phyloP scores from a whole-genome alignment of 2,113 vertebrate species.

The Pangasianodon hypophthalmus region DNA sequence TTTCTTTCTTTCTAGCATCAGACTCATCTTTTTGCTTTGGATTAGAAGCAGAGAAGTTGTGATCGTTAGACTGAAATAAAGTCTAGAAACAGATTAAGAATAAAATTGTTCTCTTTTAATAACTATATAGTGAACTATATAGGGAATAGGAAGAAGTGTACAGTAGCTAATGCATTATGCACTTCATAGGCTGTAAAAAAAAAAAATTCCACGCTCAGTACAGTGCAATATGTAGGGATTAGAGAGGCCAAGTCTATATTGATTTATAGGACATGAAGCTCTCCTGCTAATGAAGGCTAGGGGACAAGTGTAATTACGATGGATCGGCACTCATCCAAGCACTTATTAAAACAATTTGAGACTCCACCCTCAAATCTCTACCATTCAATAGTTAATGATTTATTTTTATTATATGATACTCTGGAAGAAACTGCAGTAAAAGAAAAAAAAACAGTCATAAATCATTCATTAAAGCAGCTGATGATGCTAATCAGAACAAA shows the following conservation, averaged over 20 bases:
- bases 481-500: not conserved
- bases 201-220: not conserved
- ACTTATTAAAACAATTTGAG: not conserved
- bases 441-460: not conserved
- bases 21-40: not conserved
- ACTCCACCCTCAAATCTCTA: not conserved
- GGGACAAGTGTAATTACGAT: not conserved
- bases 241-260: not conserved
- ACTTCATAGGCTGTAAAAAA: not conserved
- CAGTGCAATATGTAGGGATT: not conserved
- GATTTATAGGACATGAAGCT: constrained; percentile 2
- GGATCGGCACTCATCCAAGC: not conserved
- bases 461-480: not conserved
- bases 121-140: not conserved
- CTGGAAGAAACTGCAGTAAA: not conserved
- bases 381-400: not conserved
- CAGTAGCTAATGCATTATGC: not conserved
- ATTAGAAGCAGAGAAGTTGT: not conserved
- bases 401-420: not conserved
- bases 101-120: not conserved
- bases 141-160: not conserved
- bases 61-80: not conserved
- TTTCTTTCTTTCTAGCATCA: not conserved
- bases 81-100: not conserved
- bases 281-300: not conserved